phyloP scores from a whole-genome alignment of 2,797 vertebrate species.

The Myripristis jacobus region DNA sequence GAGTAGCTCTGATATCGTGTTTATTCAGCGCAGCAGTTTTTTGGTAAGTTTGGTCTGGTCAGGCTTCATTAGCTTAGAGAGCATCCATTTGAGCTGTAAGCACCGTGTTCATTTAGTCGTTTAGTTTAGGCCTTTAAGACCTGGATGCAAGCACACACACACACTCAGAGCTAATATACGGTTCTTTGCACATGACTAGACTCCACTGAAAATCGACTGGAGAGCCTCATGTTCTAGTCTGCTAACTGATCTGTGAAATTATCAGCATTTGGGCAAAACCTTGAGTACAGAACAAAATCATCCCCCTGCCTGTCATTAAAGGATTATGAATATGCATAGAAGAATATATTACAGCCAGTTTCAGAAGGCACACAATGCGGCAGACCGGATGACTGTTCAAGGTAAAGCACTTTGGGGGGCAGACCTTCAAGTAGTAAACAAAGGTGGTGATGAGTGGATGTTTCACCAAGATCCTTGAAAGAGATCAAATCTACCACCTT shows the following conservation, averaged over 20 bases:
- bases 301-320: conserved; percentile 36
- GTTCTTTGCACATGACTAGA: not conserved
- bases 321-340: conserved; percentile 52
- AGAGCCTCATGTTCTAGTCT: conserved; percentile 9
- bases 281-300: conserved; percentile 47
- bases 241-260: conserved; percentile 31
- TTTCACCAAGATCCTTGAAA: not conserved
- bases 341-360: conserved; percentile 27
- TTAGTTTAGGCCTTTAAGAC: not conserved
- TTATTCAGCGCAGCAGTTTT: conserved; percentile 4
- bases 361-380: not conserved
- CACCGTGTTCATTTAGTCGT: not conserved
- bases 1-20: not conserved
- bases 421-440: not conserved
- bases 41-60: not conserved
- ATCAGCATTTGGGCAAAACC: conserved; percentile 38
- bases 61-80: not conserved
- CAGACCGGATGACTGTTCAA: conserved; percentile 18
- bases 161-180: not conserved
- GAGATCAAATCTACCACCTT: not conserved
- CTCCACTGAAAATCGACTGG: too few relatives aligned
- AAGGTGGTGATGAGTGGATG: not conserved
- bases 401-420: not conserved
- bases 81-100: not conserved
- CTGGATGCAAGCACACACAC: not conserved